These are phyloP conservation scores for Blomia tropicalis DNA, from an alignment of 2,888 invertebrate genomes.

Conservation along the genomic window DNA sequence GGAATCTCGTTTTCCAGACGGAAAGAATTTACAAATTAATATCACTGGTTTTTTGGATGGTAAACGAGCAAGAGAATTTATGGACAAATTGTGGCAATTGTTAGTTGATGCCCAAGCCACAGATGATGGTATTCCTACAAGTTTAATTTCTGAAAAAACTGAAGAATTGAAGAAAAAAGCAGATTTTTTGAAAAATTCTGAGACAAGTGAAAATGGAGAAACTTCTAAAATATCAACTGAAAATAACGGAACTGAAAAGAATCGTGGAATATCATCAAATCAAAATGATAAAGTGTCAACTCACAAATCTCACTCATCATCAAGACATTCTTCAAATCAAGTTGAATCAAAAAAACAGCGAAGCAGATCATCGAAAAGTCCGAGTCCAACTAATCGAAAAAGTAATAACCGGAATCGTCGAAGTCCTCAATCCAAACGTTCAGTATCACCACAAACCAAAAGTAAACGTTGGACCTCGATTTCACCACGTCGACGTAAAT, in stretches of 20 bases:
- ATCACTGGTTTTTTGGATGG: conserved; percentile 96
- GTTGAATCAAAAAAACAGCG: neutral
- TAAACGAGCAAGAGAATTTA: conserved; percentile 88
- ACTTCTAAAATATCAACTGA: neutral
- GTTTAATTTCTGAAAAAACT: conserved; percentile 85
- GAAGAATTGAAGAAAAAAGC: conserved; percentile 80
- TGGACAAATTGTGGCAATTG: conserved; percentile 91
- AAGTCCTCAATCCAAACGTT: neutral
- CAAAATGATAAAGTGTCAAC: neutral
- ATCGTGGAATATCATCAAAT: neutral
- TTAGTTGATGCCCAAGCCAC: conserved; percentile 87
- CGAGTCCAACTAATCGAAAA: neutral
- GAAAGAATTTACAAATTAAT: conserved; percentile 98
- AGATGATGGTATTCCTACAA: conserved; percentile 83
- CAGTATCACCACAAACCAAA: neutral
- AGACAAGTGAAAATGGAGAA: neutral
- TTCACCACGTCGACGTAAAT: neutral
- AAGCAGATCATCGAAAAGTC: neutral
- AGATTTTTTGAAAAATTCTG: conserved; percentile 36
- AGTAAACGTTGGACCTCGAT: neutral
- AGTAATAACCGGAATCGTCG: neutral
- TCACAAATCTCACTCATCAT: neutral
- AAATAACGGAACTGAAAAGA: neutral
- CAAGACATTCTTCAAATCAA: neutral
- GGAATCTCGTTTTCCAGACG: conserved; percentile 81